Percentiles rank a stretch among this genome's conserved stretches.
These are phyloP conservation scores for Diplolepis rosae DNA, from an alignment of 2,888 invertebrate species.

Conservation along the genomic window DNA sequence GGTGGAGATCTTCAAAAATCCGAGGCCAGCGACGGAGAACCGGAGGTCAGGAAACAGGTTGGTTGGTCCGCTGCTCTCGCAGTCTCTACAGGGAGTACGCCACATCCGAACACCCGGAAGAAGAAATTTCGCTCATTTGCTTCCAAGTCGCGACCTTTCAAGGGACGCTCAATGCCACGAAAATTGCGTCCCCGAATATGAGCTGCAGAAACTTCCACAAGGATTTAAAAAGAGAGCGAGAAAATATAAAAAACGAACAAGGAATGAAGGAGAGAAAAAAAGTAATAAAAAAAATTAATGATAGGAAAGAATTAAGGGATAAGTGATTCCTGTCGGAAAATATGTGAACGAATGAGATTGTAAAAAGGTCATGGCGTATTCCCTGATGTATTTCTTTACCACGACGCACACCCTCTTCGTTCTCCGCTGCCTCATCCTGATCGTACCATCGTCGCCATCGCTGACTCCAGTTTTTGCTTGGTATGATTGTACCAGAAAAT, in stretches of 20 bases:
- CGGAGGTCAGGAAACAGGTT: constrained; percentile 72
- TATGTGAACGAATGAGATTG: constrained; percentile 3
- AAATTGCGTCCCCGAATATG: constrained; percentile 48
- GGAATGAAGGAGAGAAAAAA: not conserved
- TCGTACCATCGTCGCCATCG: constrained; percentile 23
- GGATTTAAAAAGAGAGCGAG: not conserved
- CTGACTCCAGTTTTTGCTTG: too few species aligned
- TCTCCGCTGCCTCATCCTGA: constrained; percentile 38
- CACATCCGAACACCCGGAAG: constrained; percentile 53
- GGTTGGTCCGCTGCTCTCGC: constrained; percentile 60
- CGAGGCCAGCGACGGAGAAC: constrained; percentile 60
- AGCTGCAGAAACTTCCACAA: constrained; percentile 12
- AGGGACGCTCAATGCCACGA: constrained; percentile 34
- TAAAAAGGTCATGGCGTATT: constrained; percentile 46
- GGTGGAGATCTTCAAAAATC: constrained; percentile 44
- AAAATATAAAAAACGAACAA: not conserved
- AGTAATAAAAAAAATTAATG: not conserved
- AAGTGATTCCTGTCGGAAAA: constrained; percentile 9
- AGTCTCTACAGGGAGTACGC: constrained; percentile 51
- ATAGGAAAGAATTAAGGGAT: constrained; percentile 21
- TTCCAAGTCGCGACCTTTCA: constrained; percentile 42
- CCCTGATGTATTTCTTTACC: constrained; percentile 41
- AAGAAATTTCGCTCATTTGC: constrained; percentile 44
- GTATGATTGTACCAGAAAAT: not conserved
- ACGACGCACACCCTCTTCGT: constrained; percentile 31